Evolutionary conservation across 2,888 invertebrate species (phyloP), one percentile per base, ranked within the genome.

Genomic region (Lycocerus yunnanus): DNA sequence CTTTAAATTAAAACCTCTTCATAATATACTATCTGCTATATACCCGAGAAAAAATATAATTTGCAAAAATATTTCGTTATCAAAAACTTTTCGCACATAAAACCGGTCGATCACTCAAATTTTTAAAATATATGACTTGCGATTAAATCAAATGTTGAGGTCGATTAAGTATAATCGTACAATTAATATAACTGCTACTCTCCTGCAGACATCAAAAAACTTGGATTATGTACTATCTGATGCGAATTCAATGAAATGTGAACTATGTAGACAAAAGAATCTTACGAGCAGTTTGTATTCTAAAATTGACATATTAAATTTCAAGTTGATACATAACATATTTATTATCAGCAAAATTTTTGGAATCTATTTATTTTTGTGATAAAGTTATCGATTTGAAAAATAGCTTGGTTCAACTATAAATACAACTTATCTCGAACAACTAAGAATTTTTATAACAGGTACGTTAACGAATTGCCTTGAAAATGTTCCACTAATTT

Each of bases 151-250:
- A 43, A n/a, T n/a, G n/a, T n/a, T 43, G 43, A 43, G 43, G 43
- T n/a, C 43, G 43, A 43, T 72, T 75, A 72, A 75, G 75, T 58
- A 75, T 71, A 24, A 69, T 59, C 71, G 67, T 75, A 72, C 58
- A 69, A 72, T 75, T 72, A 75, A 75, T 75, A 72, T 75, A 75
- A 72, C 71, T 72, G 71, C 69, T 69, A 61, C 61, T 66, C 71
- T 65, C 66, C 59, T 69, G 74, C 60, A 71, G 71, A 71, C 72
- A 15, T 69, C 65, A 65, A 75, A 75, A 75, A 75, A 75, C 75
- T 72, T 58, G 71, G 67, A 66, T 71, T 59, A 63, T 65, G 59
- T 71, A n/a, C n/a, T n/a, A 43, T 68, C 43, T 27, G n/a, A n/a
- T n/a, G 67, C 18, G 63, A 60, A 66, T 61, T 27, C 24, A 16